Evolutionary conservation across 2,888 invertebrate species (phyloP).

Genomic region (Chalcosyrphus nemorum): DNA sequence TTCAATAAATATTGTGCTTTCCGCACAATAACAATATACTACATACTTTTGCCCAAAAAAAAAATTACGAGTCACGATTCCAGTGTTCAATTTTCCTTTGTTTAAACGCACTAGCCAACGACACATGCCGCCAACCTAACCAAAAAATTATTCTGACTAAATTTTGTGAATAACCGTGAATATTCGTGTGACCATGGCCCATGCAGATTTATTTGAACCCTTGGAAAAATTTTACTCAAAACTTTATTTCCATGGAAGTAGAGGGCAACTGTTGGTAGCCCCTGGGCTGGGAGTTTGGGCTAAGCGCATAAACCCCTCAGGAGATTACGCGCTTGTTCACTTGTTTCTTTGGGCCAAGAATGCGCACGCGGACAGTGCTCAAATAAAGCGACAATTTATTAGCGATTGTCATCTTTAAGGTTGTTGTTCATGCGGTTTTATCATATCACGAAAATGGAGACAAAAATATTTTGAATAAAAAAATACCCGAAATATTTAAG

Average conservation of each 20-base stretch:
- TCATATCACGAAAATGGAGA: constrained; percentile 60
- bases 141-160: constrained; percentile 41
- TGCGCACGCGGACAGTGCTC: constrained; percentile 38
- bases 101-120: constrained; percentile 48
- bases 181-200: constrained; percentile 35
- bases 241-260: constrained; percentile 59
- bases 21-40: background rate
- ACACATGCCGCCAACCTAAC: constrained; percentile 32
- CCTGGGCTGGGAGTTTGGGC: background rate
- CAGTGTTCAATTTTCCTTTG: constrained; percentile 56
- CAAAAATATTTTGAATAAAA: constrained; percentile 16
- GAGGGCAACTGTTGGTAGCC: constrained; percentile 29
- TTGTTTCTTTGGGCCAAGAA: constrained; percentile 39
- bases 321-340: constrained; percentile 50
- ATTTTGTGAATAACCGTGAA: constrained; percentile 50
- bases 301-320: background rate
- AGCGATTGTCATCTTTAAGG: constrained; percentile 69
- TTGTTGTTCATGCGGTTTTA: constrained; percentile 43
- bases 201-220: constrained; percentile 69
- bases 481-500: constrained; percentile 16
- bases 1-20: background rate
- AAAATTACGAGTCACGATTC: constrained; percentile 66
- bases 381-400: constrained; percentile 69
- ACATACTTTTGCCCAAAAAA: constrained; percentile 37
- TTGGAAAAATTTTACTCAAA: constrained; percentile 24